Percentiles rank a stretch among this genome's conserved stretches.
phyloP scores from a whole-genome alignment of 2,888 invertebrate species.

The Protodeltote pygarga region DNA sequence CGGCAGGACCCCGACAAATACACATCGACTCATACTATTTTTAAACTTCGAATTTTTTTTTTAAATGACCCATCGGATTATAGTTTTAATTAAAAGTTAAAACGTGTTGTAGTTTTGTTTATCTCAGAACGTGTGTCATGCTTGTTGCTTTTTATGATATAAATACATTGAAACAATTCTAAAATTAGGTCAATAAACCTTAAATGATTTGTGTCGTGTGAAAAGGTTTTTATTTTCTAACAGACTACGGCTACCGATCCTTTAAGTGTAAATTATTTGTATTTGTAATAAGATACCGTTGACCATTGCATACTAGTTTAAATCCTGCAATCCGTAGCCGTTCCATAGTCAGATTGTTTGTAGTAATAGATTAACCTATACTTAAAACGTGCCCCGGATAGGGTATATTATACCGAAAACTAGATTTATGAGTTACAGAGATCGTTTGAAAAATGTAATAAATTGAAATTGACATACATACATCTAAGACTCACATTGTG shows the following conservation, averaged over 20 bases:
- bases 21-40: conserved; percentile 4
- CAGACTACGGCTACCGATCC: neutral
- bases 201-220: conserved; percentile 9
- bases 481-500: too few species aligned
- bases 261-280: neutral
- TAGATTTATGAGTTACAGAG: too few species aligned
- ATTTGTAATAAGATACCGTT: too few species aligned
- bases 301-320: too few species aligned
- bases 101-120: conserved; percentile 3
- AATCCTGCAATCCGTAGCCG: neutral
- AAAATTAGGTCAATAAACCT: conserved; percentile 22
- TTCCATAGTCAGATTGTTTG: neutral
- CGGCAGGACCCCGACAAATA: too few species aligned
- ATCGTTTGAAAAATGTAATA: neutral
- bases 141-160: conserved; percentile 6
- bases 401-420: too few species aligned
- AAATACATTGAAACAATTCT: conserved; percentile 4
- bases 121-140: conserved; percentile 8
- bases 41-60: neutral
- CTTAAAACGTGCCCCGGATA: too few species aligned
- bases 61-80: neutral
- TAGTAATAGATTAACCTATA: too few species aligned
- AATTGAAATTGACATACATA: too few species aligned
- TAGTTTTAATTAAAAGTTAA: conserved; percentile 3
- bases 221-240: neutral